Evolutionary conservation across 2,888 invertebrate genomes (phyloP).

Genomic region (Watsonalla binaria): DNA sequence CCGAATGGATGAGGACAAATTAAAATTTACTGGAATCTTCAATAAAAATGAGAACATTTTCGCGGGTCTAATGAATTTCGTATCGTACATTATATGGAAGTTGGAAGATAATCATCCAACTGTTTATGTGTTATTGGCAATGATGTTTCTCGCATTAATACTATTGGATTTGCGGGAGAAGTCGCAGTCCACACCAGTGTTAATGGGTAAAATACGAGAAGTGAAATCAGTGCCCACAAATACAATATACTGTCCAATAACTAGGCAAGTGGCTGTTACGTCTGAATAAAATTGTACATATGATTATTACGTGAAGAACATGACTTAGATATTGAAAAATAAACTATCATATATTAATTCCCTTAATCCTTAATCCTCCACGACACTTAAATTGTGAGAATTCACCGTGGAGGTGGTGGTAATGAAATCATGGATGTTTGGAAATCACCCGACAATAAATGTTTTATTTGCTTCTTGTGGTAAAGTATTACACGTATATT

Average conservation of each 20-base stretch:
- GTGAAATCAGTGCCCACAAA: not conserved
- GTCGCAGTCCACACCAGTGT: not conserved
- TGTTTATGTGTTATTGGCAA: conserved; percentile 21
- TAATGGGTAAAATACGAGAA: not conserved
- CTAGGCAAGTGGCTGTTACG: too few species aligned
- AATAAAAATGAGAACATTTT: not conserved
- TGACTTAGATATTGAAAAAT: too few species aligned
- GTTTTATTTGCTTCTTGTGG: too few species aligned
- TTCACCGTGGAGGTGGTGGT: too few species aligned
- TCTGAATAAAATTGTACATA: too few species aligned
- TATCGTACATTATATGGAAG: conserved; percentile 14
- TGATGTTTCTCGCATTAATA: conserved; percentile 20
- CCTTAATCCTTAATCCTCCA: too few species aligned
- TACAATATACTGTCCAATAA: not conserved
- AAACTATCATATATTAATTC: too few species aligned
- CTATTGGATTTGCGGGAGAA: conserved; percentile 4
- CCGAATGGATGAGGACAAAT: conserved; percentile 6
- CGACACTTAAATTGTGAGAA: too few species aligned
- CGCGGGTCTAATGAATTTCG: conserved; percentile 6
- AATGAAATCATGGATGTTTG: too few species aligned
- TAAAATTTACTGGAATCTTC: not conserved
- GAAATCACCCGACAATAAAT: too few species aligned
- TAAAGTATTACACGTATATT: too few species aligned
- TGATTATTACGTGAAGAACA: too few species aligned
- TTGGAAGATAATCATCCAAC: conserved; percentile 30